Evolutionary conservation across 23 tunicate species (phyloP), one percentile per base, ranked within the genome.

Genomic region (Ciona savignyi): DNA sequence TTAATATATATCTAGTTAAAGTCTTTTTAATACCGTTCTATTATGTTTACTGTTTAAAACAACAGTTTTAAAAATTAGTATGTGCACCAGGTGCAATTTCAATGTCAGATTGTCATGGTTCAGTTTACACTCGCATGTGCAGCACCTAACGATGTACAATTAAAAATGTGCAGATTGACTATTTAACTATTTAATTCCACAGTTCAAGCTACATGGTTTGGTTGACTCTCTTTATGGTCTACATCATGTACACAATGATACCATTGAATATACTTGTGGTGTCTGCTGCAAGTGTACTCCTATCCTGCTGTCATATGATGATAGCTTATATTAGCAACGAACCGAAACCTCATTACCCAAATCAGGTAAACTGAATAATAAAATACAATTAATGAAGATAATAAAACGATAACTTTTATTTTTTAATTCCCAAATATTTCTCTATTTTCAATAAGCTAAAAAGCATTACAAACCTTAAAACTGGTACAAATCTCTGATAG

Each of bases 171-270:
- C n/a, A n/a, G n/a, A n/a, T n/a, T n/a, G n/a, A 49, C 15, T 11
- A 49, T 20, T 49, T 49, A 11, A 49, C 15, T 11, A 49, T 11
- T 49, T 49, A 11, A 11, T 49, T 73, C 65, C 49, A 32, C 69
- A 88, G 96, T 70, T 83, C 96, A 27, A 81, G 96, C 26, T 88
- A 88, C 75, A 69, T 77, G 3, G 31, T 88, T 4, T 88, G 96
- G 96, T 33, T 88, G 75, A 88, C 96, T 11, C 27, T 88, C 25
- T 77, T 88, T 64, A 60, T 78, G 32, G 74, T 86, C 29, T 82
- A 88, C 77, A 71, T 78, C 34, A 66, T 88, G 29, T 88, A 82
- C 77, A 82, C 96, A 35, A 83, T 88, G 80, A 82, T 88, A 73
- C 88, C 96, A 24, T 80, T 88, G 32, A 79, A 83, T 32, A 61